Conservation (phyloP, 2,888 invertebrate genomes). For the Ectobius pallidus region DNA sequence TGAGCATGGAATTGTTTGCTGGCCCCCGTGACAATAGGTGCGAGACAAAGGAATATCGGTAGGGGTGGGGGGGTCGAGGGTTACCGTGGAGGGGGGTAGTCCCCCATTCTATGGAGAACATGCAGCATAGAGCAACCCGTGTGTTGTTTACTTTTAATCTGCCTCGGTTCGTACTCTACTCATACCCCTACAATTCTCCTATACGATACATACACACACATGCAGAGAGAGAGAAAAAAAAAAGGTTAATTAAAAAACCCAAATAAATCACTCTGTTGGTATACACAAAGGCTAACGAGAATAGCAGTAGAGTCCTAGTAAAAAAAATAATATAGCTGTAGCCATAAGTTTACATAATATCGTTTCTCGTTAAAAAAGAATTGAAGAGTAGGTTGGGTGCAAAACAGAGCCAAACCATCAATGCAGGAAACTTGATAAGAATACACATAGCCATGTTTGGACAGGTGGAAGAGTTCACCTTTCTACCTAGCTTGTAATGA, state of each 20-base stretch:
- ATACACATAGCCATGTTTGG: background rate
- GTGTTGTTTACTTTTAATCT: conserved; percentile 43
- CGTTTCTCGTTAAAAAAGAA: conserved; percentile 35
- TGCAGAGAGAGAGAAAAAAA: conserved; percentile 27
- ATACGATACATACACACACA: conserved; percentile 23
- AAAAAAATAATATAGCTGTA: conserved; percentile 31
- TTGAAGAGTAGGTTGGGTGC: conserved; percentile 23
- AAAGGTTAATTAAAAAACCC: conserved; percentile 41
- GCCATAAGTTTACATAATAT: conserved; percentile 31
- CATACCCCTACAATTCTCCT: conserved; percentile 22
- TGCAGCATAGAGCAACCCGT: background rate
- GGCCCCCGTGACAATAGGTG: conserved; percentile 31
- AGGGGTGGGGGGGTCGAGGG: background rate
- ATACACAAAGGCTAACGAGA: conserved; percentile 40
- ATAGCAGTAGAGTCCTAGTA: conserved; percentile 31
- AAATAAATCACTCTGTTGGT: conserved; percentile 40
- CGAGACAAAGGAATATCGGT: conserved; percentile 24
- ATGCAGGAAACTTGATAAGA: background rate
- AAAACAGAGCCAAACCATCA: conserved; percentile 8
- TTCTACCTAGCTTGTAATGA: background rate
- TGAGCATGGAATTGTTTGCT: conserved; percentile 27
- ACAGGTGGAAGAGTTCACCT: background rate
- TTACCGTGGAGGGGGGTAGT: background rate
- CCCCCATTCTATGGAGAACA: conserved; percentile 28
- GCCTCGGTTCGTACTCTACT: conserved; percentile 15